Evolutionary conservation across 2,888 invertebrate genomes (phyloP), one percentile per base, ranked within the genome.

Genomic region (Heliconius erato): DNA sequence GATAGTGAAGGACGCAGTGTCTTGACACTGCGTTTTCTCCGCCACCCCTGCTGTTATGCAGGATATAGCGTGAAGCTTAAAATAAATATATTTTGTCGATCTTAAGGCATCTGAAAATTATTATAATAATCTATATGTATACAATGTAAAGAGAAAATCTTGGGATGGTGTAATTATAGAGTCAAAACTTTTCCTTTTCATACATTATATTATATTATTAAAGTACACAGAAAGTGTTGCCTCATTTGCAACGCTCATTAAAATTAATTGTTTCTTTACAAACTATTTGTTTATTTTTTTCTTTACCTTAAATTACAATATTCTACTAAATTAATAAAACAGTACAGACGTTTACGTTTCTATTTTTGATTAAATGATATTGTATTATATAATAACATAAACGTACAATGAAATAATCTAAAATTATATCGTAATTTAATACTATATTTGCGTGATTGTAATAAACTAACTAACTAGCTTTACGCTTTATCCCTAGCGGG

Each of bases 181-280:
- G 32, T 69, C 23, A 69, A 7, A n/a, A n/a, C 32, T 69, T 69
- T 69, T 35, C 19, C 5, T 69, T 69, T 16, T 23, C 3, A 59
- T 59, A 59, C 32, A 7, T 69, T 35, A 69, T 16, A 68, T 28
- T 6, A 16, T 14, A 71, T 71, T n/a, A 71, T 40, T 40, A 12
- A 40, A 40, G 71, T 40, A 40, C n/a, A n/a, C 40, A 6, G 23
- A n/a, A 6, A 35, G 3, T 71, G 12, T 72, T 26, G 2, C 26
- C 14, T 16, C 26, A 72, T 44, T 72, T 72, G 44, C 71, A 44
- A 72, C 40, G 40, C 40, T 72, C 26, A 40, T 72, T 72, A 72
- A 72, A 72, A 26, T 32, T 7, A 26, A 72, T 72, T 72, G 71
- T 44, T 44, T 72, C 71, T 26, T 72, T 72, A 72, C 44, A 16